Evolutionary conservation across 2,113 vertebrate genomes (phyloP), one percentile per base, ranked within the genome.

Genomic region (Catharus bicknelli): DNA sequence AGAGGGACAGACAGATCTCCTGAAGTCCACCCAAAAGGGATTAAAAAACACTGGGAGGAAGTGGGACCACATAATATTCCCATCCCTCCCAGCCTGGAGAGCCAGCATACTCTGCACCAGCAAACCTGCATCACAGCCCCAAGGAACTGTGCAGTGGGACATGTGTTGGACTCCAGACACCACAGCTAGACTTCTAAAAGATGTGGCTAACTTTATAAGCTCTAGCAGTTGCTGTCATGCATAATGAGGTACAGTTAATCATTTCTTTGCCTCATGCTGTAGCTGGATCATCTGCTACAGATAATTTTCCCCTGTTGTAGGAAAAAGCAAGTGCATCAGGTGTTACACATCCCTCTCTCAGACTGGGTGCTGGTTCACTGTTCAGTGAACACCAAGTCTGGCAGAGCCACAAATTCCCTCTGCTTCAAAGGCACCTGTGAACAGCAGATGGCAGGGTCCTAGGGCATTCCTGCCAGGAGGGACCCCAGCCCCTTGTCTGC

Each of bases 191-290:
- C 84, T 92, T 93, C 74, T 66, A 69, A 88, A 96, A 85, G 69
- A 89, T 73, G 73, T 82, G 74, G 66, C 62, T 92, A 79, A 89
- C 83, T 82, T 84, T 62, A 54, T 87, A 90, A 84, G 66, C 77
- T 86, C 55, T 86, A 62, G 74, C 4, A 10, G 66, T 79, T 84
- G 88, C 66, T 90, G 74, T 82, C 73, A 30, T 34, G 53, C 9
- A 25, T 82, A 96, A 92, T 64, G 88, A 95, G 57, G 55, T 82
- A 51, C 53, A 55, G 55, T 93, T 92, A 90, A 88, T 92, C 5
- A 84, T 68, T 74, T 48, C 57, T 40, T 50, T 78, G 40, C 53
- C 48, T 94, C 68, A 27, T 45, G 80, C 61, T 90, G 58, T 68
- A 94, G 81, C 29, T 57, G 26, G 48, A 92, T 95, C 62, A 53